phyloP scores from a whole-genome alignment of 2,797 vertebrate genomes.

The Cygnus olor region DNA sequence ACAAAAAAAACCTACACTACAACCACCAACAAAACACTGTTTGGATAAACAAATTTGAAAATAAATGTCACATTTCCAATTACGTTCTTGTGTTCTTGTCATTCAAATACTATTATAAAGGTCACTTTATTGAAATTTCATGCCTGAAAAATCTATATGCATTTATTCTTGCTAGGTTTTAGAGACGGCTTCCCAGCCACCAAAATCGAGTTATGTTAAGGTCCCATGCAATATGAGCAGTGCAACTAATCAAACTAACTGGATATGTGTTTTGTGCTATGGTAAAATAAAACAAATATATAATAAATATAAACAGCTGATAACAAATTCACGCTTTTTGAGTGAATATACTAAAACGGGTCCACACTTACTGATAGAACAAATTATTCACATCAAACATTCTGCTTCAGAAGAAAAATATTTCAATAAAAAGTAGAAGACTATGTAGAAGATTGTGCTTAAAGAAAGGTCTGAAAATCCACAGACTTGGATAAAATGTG shows the following conservation, averaged over 20 bases:
- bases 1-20: too few species aligned
- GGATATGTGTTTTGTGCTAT: neutral
- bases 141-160: neutral
- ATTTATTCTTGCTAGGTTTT: neutral
- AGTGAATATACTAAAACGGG: neutral
- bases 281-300: neutral
- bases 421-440: neutral
- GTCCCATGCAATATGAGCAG: neutral
- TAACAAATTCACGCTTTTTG: neutral
- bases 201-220: neutral
- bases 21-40: too few species aligned
- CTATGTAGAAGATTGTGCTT: neutral
- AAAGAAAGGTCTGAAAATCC: neutral
- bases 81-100: constrained; percentile 9
- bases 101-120: constrained; percentile 31
- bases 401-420: neutral
- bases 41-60: neutral
- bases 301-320: neutral
- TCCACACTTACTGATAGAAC: neutral
- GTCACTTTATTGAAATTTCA: constrained; percentile 38
- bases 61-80: constrained; percentile 14
- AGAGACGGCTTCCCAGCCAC: neutral
- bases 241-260: neutral
- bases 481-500: neutral
- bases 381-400: neutral